Base-by-base conservation (phyloP, 2,888 invertebrate species). In the Clusia tigrina region DNA sequence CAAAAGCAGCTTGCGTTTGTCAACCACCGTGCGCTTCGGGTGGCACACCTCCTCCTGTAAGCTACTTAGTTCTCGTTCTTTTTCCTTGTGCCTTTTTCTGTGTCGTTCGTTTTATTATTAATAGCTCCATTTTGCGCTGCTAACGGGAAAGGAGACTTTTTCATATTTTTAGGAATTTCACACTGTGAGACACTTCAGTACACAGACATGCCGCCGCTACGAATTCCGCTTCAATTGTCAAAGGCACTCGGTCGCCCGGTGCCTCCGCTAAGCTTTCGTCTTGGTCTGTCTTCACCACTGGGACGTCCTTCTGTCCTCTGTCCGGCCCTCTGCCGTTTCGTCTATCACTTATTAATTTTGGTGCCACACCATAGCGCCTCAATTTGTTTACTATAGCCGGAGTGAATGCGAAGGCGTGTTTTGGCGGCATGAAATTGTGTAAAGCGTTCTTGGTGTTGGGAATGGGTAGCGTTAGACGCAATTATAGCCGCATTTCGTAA, bases 141-240 rank as follows among this genome's bases (percentile, higher is more conserved):
- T 3, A 6, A 15, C n/a, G 3, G 42, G 12, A 17, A n/a, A 6
- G 42, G n/a, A 6, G 42, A 3, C 6, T 42, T n/a, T 15, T 15
- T 42, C 42, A 60, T 56, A 57, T 53, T 62, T 54, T 59, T 58
- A 64, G 32, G 63, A 63, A 55, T 63, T 60, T 42, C 15, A n/a
- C 61, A 58, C 58, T 52, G 58, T 55, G 63, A 58, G 55, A 60
- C 58, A 66, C 58, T 63, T 66, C 52, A 60, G 59, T 58, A 61
- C n/a, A n/a, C n/a, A n/a, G n/a, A n/a, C 52, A 61, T 58, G 63
- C 61, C 42, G 42, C n/a, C 63, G n/a, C n/a, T n/a, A n/a, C n/a
- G 60, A 55, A 63, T 63, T 68, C 60, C 60, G 58, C 68, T 67
- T 65, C 68, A 65, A 57, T 58, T 66, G 63, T 65, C 63, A 42